phyloP scores from a whole-genome alignment of 2,113 vertebrate genomes.

The Scophthalmus maximus region DNA sequence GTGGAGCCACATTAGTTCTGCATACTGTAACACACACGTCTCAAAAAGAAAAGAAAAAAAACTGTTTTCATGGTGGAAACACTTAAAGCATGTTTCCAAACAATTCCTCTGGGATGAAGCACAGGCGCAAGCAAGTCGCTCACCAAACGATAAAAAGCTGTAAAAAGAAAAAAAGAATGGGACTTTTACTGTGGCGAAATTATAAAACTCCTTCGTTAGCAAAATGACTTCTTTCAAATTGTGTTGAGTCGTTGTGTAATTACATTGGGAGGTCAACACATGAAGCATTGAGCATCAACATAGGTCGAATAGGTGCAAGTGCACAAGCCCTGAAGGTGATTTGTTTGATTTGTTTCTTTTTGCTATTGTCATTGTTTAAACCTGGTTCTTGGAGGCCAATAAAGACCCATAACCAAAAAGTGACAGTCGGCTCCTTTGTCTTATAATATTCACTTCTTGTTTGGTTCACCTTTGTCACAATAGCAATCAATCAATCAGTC shows the following conservation, averaged over 20 bases:
- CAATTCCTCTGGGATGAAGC: constrained; percentile 6
- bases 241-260: constrained; percentile 4
- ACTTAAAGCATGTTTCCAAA: neutral
- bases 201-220: neutral
- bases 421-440: constrained; percentile 23
- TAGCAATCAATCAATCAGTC: too few species aligned
- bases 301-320: constrained; percentile 27
- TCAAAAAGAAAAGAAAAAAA: too few species aligned
- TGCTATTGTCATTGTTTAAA: constrained; percentile 71
- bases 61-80: neutral
- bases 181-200: constrained; percentile 12
- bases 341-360: constrained; percentile 26
- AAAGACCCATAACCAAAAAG: constrained; percentile 65
- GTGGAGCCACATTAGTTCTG: neutral
- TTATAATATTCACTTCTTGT: neutral
- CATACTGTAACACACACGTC: neutral
- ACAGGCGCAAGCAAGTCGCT: constrained; percentile 23
- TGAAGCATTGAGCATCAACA: neutral
- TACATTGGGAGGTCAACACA: constrained; percentile 5
- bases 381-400: constrained; percentile 65
- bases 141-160: neutral
- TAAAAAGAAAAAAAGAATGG: neutral
- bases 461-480: too few species aligned
- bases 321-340: constrained; percentile 6
- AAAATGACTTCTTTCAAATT: neutral